Evolutionary conservation across 1,140 invertebrate genomes (phyloP), one percentile per base, ranked within the genome.

Genomic region (Bombus affinis): DNA sequence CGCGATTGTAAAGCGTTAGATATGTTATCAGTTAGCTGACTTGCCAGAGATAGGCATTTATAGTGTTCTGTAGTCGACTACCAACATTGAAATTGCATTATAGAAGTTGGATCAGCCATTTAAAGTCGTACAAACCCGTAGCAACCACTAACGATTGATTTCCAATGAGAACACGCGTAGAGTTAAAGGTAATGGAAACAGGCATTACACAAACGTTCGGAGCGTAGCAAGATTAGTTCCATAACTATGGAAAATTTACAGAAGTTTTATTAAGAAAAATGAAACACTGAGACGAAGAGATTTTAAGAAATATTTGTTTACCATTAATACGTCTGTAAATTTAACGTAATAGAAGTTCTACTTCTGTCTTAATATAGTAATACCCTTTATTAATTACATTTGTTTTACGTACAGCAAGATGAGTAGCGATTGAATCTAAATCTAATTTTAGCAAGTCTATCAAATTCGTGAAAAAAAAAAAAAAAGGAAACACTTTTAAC

Each of bases 21-120:
- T 71, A 44, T 15, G 25, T 80, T 85, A 85, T 85, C 53, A 59
- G n/a, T 68, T 68, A 53, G 39, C 3, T 12, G 39, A 22, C 18
- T 78, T 68, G 35, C 28, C 25, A 8, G 32, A n/a, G 83, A 80
- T 80, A 80, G 35, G n/a, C 66, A 32, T 72, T 47, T 39, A 62
- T 42, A 68, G 37, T 71, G 37, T 71, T 72, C 66, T 15, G 57
- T 85, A n/a, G 10, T 42, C 32, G 76, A 85, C 77, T 85, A 80
- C 76, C 68, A 57, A 85, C 83, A 85, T n/a, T 72, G 76, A 65
- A 85, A 79, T 80, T 80, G 76, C 76, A 80, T 85, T 85, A 80
- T 65, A 80, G 76, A 85, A 53, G 57, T 25, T 53, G 25, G 66
- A 71, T 32, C 37, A 44, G 53, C 32, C n/a, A 70, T 84, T 71